Conservation (phyloP, 2,113 vertebrate species). For the Peucedramus taeniatus region DNA sequence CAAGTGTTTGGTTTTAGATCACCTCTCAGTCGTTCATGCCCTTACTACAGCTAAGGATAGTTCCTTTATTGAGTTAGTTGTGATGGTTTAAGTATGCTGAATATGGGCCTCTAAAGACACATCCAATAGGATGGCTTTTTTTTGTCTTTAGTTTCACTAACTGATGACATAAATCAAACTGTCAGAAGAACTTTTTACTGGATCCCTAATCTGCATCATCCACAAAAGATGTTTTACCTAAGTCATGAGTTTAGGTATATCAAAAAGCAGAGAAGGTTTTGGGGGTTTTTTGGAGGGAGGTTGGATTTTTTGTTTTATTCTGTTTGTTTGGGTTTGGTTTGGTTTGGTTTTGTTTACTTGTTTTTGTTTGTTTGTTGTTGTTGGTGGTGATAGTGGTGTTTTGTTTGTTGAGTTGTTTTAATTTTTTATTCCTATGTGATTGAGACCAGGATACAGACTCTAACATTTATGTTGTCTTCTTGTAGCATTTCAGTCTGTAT, state of each 20-base stretch:
- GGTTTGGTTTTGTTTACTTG: too few species aligned
- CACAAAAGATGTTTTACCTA: background rate
- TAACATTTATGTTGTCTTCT: background rate
- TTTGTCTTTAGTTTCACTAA: background rate
- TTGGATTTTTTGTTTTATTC: background rate
- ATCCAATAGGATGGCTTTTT: background rate
- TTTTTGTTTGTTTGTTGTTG: background rate
- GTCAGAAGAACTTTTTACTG: background rate
- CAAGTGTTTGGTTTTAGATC: background rate
- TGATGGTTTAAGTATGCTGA: background rate
- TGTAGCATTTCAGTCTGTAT: background rate
- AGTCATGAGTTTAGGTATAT: background rate
- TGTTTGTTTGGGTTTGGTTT: background rate
- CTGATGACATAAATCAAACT: background rate
- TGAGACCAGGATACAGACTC: background rate
- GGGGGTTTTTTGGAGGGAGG: background rate
- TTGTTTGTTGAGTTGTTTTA: background rate
- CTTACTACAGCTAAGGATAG: background rate
- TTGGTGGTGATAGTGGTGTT: background rate
- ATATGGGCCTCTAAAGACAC: background rate
- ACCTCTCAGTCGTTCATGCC: background rate
- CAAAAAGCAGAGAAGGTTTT: background rate
- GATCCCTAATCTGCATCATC: background rate
- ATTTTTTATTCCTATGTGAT: background rate
- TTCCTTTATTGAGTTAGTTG: background rate